phyloP scores from a whole-genome alignment of 2,113 vertebrate species.

The Archocentrus centrarchus region DNA sequence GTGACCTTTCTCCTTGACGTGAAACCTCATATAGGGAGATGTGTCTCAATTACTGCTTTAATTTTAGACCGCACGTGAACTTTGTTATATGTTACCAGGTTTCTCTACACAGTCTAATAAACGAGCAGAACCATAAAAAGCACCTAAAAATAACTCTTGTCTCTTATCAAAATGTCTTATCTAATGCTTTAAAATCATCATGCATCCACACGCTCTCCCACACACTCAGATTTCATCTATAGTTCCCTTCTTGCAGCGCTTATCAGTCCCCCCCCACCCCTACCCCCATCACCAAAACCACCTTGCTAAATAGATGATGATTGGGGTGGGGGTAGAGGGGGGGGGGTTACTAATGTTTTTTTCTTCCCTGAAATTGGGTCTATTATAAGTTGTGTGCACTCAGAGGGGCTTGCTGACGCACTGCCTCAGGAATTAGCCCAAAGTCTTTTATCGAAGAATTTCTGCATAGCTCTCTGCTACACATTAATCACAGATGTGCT shows the following conservation, averaged over 20 bases:
- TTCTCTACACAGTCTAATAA: background rate
- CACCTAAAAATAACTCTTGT: background rate
- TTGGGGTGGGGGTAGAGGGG: background rate
- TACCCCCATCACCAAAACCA: background rate
- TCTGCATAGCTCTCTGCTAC: constrained; percentile 76
- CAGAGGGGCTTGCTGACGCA: constrained; percentile 76
- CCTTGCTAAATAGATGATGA: constrained; percentile 13
- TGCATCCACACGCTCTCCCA: background rate
- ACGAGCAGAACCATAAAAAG: background rate
- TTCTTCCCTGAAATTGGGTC: constrained; percentile 67
- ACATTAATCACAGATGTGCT: constrained; percentile 85
- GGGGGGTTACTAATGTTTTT: constrained; percentile 34
- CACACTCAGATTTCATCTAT: background rate
- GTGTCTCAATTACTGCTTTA: background rate
- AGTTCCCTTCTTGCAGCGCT: background rate
- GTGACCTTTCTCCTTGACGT: too few relatives aligned
- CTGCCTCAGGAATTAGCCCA: constrained; percentile 80
- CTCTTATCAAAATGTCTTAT: background rate
- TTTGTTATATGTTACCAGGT: background rate
- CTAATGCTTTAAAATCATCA: background rate
- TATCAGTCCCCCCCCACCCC: background rate
- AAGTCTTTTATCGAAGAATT: constrained; percentile 82
- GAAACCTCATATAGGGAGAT: too few relatives aligned
- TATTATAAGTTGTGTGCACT: constrained; percentile 61
- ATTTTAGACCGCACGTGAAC: background rate